A percentile compares a stretch with the other conserved stretches of the same genome.
Conservation (phyloP, 1,140 invertebrate species). For the Bombus fervidus region DNA sequence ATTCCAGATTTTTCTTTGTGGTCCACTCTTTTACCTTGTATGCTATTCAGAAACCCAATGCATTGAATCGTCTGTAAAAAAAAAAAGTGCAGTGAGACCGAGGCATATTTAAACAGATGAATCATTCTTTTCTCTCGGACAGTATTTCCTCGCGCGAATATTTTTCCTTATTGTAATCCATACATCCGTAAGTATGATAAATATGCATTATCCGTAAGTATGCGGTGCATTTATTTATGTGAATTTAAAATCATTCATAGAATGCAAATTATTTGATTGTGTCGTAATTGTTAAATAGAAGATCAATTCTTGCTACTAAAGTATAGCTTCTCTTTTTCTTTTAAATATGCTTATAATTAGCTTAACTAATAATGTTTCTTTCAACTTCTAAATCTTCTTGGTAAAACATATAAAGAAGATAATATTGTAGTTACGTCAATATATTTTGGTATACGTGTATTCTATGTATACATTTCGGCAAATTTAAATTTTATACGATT, state of each 20-base stretch:
- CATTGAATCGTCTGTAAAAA: not conserved
- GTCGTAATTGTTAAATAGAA: not conserved
- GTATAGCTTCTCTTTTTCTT: not conserved
- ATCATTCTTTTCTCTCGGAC: not conserved
- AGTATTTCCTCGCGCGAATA: not conserved
- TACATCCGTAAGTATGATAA: not conserved
- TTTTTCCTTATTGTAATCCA: not conserved
- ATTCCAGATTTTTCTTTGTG: constrained; percentile 24
- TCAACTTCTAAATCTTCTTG: too few species aligned
- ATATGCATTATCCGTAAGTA: too few species aligned
- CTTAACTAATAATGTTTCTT: too few species aligned
- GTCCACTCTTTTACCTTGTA: not conserved
- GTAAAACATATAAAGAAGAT: too few species aligned
- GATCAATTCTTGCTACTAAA: not conserved
- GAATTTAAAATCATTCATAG: not conserved
- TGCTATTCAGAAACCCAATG: not conserved
- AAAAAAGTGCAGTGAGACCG: not conserved
- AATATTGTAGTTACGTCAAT: too few species aligned
- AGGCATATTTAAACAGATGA: not conserved
- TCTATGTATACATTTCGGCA: not conserved
- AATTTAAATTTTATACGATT: not conserved
- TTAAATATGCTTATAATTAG: too few species aligned
- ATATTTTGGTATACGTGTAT: too few species aligned
- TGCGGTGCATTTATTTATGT: not conserved
- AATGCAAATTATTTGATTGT: not conserved